Evolutionary conservation across 2,113 vertebrate species (phyloP), one percentile per base, ranked within the genome.

Genomic region (Aspidoscelis tigris): DNA sequence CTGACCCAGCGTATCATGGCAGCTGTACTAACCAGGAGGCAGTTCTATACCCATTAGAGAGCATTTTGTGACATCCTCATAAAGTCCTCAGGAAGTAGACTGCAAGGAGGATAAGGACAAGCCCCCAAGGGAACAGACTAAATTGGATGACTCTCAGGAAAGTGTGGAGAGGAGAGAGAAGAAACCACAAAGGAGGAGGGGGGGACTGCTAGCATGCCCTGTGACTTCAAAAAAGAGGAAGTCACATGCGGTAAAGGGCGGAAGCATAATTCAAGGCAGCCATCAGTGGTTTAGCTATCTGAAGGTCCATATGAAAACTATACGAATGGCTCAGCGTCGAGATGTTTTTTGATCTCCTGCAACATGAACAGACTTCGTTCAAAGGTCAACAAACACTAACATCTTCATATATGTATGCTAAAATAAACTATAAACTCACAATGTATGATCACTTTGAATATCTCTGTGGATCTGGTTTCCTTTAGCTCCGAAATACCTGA

Each of bases 301-400:
- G 44, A 73, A 7, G n/a, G 55, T 44, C 26, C 69, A 73, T 43
- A 79, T 18, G 20, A 79, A 84, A 73, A 73, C 3, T 65, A 50
- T 24, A 41, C 65, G 58, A 53, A 78, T 47, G 76, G 76, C 43
- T 65, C 53, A 50, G 7, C 50, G 70, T 71, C 8, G 50, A 69
- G 68, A 53, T 44, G 58, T 55, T 26, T 3, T 21, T 24, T 55
- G n/a, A 9, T 76, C 5, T 71, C 50, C 71, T n/a, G 21, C 55
- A 73, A 41, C 26, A 12, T 73, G 14, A 6, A 64, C 24, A 20
- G 7, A 14, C 65, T 80, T 69, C 33, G 18, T 69, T 26, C 68
- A 1, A 1, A 47, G 9, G 78, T 1, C 3, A 12, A 72, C 8
- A n/a, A 81, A 70, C 1, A 3, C 61, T 0, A 0, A 73, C 2